Base-by-base conservation (phyloP, 2,113 vertebrate species). In the Steatornis caripensis region DNA sequence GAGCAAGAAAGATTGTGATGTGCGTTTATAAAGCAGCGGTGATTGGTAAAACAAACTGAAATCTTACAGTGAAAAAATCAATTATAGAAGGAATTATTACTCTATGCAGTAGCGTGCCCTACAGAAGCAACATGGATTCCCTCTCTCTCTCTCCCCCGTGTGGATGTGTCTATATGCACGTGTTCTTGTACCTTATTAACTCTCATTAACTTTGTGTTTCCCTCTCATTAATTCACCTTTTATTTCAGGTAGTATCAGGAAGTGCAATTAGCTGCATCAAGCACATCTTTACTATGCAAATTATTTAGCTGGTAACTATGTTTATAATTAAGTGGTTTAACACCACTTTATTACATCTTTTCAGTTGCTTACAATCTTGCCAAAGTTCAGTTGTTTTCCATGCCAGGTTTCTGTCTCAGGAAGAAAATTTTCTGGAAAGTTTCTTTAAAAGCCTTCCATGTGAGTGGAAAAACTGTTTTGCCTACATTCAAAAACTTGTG, bases 181-280 rank as follows among this genome's bases (percentile, higher is more conserved):
- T 21, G 12, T 43, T 84, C 69, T 71, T 79, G 11, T 69, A 60
- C 91, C 48, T 72, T 77, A 85, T 87, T 96, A 96, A 82, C 43
- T 32, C 66, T 79, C 84, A 87, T 94, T 93, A 95, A 75, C 49
- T 87, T 90, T 83, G 57, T 65, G 39, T 91, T 96, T 94, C 57
- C 78, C 70, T 74, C 81, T 87, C 89, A 91, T 89, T 95, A 96
- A 85, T 79, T 94, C 89, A 96, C 91, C 78, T 96, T 96, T 95
- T 82, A 82, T 85, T 96, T 95, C 89, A 85, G 93, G 87, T 80
- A 77, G 45, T 91, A 95, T 83, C 89, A 94, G 94, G 94, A 95
- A 96, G 70, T 79, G 91, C 41, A 96, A 95, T 95, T 96, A 96
- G 78, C 66, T 69, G 75, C 95, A 97, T 89, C 74, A 95, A 96